Percentiles rank a stretch among this genome's conserved stretches.
These are phyloP conservation scores for Sipunculus nudus DNA, from an alignment of 2,888 invertebrate species.

Conservation along the genomic window DNA sequence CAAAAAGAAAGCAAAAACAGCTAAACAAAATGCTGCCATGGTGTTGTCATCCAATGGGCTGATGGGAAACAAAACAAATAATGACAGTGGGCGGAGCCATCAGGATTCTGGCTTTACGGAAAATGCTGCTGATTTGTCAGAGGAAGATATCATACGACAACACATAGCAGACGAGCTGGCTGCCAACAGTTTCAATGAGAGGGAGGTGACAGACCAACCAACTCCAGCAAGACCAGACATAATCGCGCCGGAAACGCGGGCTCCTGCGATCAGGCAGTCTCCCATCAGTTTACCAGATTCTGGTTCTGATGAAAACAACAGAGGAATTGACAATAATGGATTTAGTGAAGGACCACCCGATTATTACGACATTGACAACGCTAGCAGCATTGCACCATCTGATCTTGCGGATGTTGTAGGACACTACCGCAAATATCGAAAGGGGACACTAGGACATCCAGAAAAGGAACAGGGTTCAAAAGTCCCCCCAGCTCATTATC, in stretches of 20 bases:
- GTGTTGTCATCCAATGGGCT: slow-evolving; percentile 46
- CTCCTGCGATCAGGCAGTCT: slow-evolving; percentile 48
- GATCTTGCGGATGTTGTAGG: slow-evolving; percentile 90
- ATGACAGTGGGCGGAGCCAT: slow-evolving; percentile 31
- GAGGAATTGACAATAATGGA: slow-evolving; percentile 45
- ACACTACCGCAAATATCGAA: slow-evolving; percentile 92
- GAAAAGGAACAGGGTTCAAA: too few relatives aligned
- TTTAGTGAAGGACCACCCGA: slow-evolving; percentile 59
- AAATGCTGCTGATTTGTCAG: slow-evolving; percentile 41
- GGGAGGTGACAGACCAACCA: slow-evolving; percentile 77
- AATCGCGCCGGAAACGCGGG: slow-evolving; percentile 79
- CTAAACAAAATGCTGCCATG: slow-evolving; percentile 70
- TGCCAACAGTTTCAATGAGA: slow-evolving; percentile 83
- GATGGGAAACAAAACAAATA: slow-evolving; percentile 32
- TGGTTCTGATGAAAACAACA: too few relatives aligned
- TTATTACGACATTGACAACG: slow-evolving; percentile 91
- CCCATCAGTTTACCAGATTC: slow-evolving; percentile 54
- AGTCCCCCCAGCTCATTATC: not conserved
- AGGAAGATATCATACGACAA: slow-evolving; percentile 69
- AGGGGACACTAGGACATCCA: too few relatives aligned
- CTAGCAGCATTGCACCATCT: slow-evolving; percentile 96
- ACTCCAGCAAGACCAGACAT: slow-evolving; percentile 91
- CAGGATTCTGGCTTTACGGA: slow-evolving; percentile 56
- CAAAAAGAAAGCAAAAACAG: slow-evolving; percentile 10
- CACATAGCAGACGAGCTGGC: slow-evolving; percentile 86